Base-by-base conservation (phyloP, 1,140 invertebrate species). In the Brachionus manjavacas region DNA sequence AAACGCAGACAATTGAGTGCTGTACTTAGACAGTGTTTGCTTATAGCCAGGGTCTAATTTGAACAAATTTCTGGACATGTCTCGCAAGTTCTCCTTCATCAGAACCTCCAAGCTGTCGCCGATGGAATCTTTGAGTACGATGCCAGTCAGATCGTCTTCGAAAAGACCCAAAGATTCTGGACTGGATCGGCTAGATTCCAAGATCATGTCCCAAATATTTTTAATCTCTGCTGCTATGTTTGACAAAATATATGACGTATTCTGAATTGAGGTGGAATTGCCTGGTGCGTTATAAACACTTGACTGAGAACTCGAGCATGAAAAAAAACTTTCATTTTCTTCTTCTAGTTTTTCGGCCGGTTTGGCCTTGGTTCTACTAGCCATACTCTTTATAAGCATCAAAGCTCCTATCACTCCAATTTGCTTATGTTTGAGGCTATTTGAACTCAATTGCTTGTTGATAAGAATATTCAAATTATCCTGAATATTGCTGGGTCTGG, bases 181-280 rank as follows among this genome's bases (percentile, higher is more conserved):
- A 64, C 49, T 43, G 8, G 79, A 81, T 64, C 41, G 11, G 28
- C 52, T 64, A 7, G 49, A 39, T 16, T 60, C 64, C 20, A 81
- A 23, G 14, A 81, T 81, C 79, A 81, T 81, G 7, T 81, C 31
- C 79, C 79, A 81, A 31, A 81, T 81, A 43, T 68, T 81, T 23
- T 81, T 81, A 4, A 81, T 64, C n/a, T 81, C 79, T n/a, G 20
- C 25, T 2, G 49, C 23, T 7, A 68, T 43, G 41, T 64, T 81
- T 1, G 79, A 81, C 23, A 76, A 23, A 25, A 49, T 49, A 49
- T 49, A 76, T 14, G 72, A 76, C 12, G 41, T 23, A 12, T 76
- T 76, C 41, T 76, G 72, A 49, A 76, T 49, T 7, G 52, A 60
- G 3, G 79, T 64, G 43, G 79, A 81, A 76, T 76, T 76, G 7